Conservation (phyloP, 1,140 invertebrate species). For the Archivesica marissinica region DNA sequence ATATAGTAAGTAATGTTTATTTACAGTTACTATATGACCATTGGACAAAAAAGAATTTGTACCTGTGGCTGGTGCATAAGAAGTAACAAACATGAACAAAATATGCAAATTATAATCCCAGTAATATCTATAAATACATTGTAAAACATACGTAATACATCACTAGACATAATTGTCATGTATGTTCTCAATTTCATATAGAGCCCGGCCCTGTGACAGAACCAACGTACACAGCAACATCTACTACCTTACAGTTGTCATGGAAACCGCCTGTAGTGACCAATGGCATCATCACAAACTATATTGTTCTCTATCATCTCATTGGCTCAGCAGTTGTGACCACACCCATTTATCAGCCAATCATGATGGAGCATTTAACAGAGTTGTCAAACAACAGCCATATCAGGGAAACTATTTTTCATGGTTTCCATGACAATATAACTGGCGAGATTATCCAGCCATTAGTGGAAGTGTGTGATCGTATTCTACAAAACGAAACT, state of each 20-base stretch:
- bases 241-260: constrained; percentile 38
- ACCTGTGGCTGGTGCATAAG: too few relatives aligned
- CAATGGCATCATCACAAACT: constrained; percentile 48
- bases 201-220: constrained; percentile 34
- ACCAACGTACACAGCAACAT: not conserved
- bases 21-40: too few relatives aligned
- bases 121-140: too few relatives aligned
- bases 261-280: constrained; percentile 43
- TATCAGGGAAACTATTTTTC: not conserved
- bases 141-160: too few relatives aligned
- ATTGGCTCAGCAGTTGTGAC: constrained; percentile 24
- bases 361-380: not conserved
- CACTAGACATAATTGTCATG: too few relatives aligned
- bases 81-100: too few relatives aligned
- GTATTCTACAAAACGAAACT: constrained; percentile 16
- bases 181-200: not conserved
- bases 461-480: constrained; percentile 39
- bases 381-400: not conserved
- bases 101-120: too few relatives aligned
- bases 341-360: constrained; percentile 6
- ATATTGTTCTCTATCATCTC: constrained; percentile 26
- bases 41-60: too few relatives aligned
- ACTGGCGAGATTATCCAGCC: not conserved
- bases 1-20: too few relatives aligned
- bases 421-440: not conserved